phyloP scores from a whole-genome alignment of 2,888 invertebrate species.

The Myopa tessellatipennis region DNA sequence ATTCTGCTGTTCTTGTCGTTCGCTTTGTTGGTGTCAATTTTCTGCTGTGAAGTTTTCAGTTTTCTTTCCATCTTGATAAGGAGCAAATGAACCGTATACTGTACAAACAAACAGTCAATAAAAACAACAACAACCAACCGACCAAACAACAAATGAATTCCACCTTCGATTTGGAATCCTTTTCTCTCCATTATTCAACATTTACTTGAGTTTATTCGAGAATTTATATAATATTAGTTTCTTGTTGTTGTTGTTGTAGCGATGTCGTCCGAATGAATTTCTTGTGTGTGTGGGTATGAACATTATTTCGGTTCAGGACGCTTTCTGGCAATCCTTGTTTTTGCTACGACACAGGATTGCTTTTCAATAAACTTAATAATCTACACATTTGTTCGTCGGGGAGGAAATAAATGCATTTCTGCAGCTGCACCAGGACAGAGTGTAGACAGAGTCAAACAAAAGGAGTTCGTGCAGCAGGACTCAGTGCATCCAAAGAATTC shows the following conservation, averaged over 20 bases:
- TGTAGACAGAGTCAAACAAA: too few relatives aligned
- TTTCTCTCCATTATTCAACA: slow-evolving; percentile 20
- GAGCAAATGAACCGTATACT: slow-evolving; percentile 47
- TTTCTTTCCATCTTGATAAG: slow-evolving; percentile 48
- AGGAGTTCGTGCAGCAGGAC: neutral
- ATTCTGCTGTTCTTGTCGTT: neutral
- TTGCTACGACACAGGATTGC: neutral
- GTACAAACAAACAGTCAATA: slow-evolving; percentile 6
- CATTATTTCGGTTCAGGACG: neutral
- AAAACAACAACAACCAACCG: neutral
- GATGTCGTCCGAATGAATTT: neutral
- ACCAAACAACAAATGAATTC: slow-evolving; percentile 6
- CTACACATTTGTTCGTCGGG: neutral
- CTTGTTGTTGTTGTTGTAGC: neutral
- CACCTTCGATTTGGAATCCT: slow-evolving; percentile 28
- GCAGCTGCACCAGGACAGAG: neutral
- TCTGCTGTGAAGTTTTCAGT: slow-evolving; percentile 42
- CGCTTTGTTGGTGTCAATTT: neutral
- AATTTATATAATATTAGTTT: neutral
- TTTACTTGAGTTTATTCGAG: slow-evolving; percentile 19
- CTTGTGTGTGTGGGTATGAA: neutral
- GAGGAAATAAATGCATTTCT: neutral
- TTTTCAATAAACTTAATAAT: neutral
- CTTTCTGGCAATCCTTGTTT: neutral
- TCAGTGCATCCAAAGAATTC: neutral